Base-by-base conservation (phyloP, 2,797 vertebrate species). In the Rousettus madagascariensis region DNA sequence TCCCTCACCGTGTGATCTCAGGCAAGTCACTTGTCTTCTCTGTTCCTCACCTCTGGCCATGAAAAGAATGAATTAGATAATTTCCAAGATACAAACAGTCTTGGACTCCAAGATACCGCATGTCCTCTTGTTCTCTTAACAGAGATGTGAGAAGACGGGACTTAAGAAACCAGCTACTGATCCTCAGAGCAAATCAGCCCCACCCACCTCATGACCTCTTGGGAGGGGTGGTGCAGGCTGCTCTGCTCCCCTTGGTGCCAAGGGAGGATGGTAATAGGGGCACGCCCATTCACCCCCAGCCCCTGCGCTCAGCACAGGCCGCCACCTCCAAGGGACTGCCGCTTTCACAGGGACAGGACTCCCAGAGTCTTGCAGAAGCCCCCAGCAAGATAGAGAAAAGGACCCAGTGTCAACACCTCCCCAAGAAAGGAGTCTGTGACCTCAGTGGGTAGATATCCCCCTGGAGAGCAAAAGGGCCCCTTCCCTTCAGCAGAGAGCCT, bases 281-380 rank as follows among this genome's bases (percentile, higher is more conserved):
- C n/a, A 10, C 0, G 3, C 12, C 8, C 86, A 16, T 33, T 26
- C 9, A 1, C 26, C 51, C n/a, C 20, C 1, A 0, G 22, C 2
- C 2, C 22, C 66, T 8, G 15, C 49, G 1, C 46, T 2, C 33
- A 16, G 53, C 80, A 61, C 84, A 66, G 71, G 38, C 75, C 33
- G 53, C 19, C 41, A 20, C 8, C 66, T 33, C 30, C 41, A n/a
- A 85, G 57, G 57, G 61, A 69, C 17, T 11, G 30, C 12, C 26
- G 16, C 41, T 57, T 5, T n/a, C n/a, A 28, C 2, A 0, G n/a
- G 41, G 22, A 22, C 5, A 3, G 28, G 63, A 55, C 28, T 72
- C 41, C 74, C 24, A 33, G 79, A 86, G n/a, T 22, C n/a, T 53
- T 43, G 77, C 53, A 6, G 19, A 41, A 55, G 84, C 33, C 24